Base-by-base conservation (phyloP, 1,140 invertebrate genomes). In the Lerema accius region DNA sequence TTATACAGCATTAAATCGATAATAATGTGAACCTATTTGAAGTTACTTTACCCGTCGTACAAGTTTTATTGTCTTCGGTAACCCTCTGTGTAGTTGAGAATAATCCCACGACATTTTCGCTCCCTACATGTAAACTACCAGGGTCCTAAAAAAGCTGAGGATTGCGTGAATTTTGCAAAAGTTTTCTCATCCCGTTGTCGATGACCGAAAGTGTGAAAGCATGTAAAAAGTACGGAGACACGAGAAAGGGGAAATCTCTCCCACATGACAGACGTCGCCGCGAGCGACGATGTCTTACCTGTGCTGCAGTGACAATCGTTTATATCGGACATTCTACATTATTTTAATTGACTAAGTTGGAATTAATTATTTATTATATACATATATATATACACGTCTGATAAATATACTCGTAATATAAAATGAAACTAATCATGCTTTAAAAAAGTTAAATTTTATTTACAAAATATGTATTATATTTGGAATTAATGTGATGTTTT, bases 121-220 rank as follows among this genome's bases (percentile, higher is more conserved):
- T 39, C 56, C 56, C 56, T 49, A 39, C 56, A 60, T 49, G 17
- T 60, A 60, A 60, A 60, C 56, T 60, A 60, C 56, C 48, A 17
- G 48, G 26, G 15, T 46, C 55, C 19, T 59, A 43, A 59, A 46
- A 59, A 46, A 59, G 55, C 55, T 59, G 55, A 59, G 55, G 55
- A 46, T 28, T 46, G 28, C 55, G 42, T 59, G 46, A 59, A 58
- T 62, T 69, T 67, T 61, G 15, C 63, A 76, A 81, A 32, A 79
- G 55, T 79, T 76, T 72, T 69, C 70, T 45, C 72, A 75, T 73
- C 67, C 49, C 55, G 51, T 69, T 62, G 69, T 67, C 71, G 74
- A 69, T 67, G 64, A 48, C 65, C 67, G 69, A 80, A 84, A 86
- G 82, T 86, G 82, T 82, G 73, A 85, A 85, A 84, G 65, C 75